phyloP scores from a whole-genome alignment of 2,797 vertebrate species.

The Parambassis ranga region DNA sequence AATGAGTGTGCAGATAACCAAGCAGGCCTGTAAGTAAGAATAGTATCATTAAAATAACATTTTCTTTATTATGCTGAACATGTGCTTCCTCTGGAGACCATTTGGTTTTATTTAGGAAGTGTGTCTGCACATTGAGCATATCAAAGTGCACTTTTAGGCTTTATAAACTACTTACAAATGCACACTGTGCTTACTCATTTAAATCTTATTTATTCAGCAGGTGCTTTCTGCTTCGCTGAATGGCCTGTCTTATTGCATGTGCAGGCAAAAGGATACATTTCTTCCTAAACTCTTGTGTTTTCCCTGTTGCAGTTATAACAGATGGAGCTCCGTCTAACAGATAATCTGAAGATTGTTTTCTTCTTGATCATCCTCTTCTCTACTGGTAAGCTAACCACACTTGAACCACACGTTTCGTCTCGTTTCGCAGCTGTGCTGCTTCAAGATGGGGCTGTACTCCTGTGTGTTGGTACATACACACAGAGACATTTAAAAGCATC shows the following conservation, averaged over 20 bases:
- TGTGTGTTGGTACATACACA: no score
- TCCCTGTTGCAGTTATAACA: not conserved
- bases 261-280: not conserved
- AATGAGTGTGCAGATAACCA: slow-evolving; percentile 42
- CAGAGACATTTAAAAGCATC: no score
- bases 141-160: no score
- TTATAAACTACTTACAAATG: not conserved
- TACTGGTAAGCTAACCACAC: slow-evolving; percentile 30
- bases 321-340: slow-evolving; percentile 14
- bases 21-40: slow-evolving; percentile 26
- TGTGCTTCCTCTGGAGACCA: not conserved
- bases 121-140: not conserved
- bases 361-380: slow-evolving; percentile 26
- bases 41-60: slow-evolving; percentile 33
- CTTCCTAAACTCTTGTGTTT: slow-evolving; percentile 12
- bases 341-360: slow-evolving; percentile 10
- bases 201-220: not conserved
- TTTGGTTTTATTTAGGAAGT: slow-evolving; percentile 23
- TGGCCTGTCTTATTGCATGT: not conserved
- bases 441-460: no score
- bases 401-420: not conserved
- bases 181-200: not conserved
- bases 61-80: slow-evolving; percentile 1
- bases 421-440: not conserved
- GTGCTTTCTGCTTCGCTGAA: not conserved